Evolutionary conservation across 35 echinoderm and acorn worm genomes (phyloP).

Genomic region (Acanthaster planci): DNA sequence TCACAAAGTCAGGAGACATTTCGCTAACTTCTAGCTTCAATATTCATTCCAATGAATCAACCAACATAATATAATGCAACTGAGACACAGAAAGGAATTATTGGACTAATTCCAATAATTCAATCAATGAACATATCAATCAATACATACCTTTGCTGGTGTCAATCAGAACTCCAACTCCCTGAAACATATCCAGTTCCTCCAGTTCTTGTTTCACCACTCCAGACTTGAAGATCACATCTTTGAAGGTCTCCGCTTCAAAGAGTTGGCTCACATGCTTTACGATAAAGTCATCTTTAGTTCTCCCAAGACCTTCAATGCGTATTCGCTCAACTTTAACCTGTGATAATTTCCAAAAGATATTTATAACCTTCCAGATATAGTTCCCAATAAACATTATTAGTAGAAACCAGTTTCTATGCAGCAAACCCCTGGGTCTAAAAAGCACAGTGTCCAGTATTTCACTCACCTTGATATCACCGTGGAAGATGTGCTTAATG

Average conservation of each 20-base stretch:
- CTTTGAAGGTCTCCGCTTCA: slow-evolving; percentile 74
- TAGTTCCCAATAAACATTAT: neutral
- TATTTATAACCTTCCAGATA: no score
- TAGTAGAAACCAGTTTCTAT: neutral
- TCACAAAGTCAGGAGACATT: no score
- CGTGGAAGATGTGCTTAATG: neutral
- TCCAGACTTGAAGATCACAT: slow-evolving; percentile 70
- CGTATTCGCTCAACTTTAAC: slow-evolving; percentile 78
- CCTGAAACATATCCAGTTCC: slow-evolving; percentile 66
- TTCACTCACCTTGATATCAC: neutral
- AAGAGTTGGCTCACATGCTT: slow-evolving; percentile 80
- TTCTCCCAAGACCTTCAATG: slow-evolving; percentile 74
- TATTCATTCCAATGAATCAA: no score
- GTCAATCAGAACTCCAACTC: slow-evolving; percentile 86
- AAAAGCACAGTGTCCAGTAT: no score
- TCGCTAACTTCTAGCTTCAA: no score
- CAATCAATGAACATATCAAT: neutral
- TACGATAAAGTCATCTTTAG: slow-evolving; percentile 80
- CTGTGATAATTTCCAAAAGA: slow-evolving; percentile 17
- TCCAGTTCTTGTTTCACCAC: slow-evolving; percentile 80
- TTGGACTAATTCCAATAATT: neutral
- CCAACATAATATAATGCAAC: no score
- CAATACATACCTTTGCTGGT: slow-evolving; percentile 82
- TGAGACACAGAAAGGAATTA: no score
- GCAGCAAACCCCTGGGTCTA: neutral